Evolutionary conservation across 2,113 vertebrate genomes (phyloP).

Genomic region (Dromaius novaehollandiae): DNA sequence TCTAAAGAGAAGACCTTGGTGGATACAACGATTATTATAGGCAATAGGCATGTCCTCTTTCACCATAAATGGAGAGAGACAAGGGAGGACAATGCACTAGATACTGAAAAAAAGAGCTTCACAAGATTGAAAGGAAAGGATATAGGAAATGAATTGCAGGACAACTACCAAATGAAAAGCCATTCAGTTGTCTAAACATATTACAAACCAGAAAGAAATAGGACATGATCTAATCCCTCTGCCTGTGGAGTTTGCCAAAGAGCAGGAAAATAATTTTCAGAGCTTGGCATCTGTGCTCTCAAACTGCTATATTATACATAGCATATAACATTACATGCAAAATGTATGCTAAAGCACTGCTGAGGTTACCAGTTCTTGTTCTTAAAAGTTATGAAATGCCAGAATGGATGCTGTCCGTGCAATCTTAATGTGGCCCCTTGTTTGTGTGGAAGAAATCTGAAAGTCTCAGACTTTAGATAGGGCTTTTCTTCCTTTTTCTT

Average conservation of each 20-base stretch:
- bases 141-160: slow-evolving; percentile 24
- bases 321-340: not conserved
- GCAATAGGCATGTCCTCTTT: not conserved
- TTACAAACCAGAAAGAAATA: slow-evolving; percentile 20
- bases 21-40: not conserved
- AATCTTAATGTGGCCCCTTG: not conserved
- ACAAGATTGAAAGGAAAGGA: not conserved
- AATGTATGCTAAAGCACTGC: not conserved
- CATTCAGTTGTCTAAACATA: slow-evolving; percentile 40
- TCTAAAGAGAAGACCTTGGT: not conserved
- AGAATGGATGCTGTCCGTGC: not conserved
- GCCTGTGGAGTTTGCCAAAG: slow-evolving; percentile 1
- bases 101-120: not conserved
- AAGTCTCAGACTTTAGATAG: not conserved
- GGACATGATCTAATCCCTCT: slow-evolving; percentile 11
- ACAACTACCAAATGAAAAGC: slow-evolving; percentile 22
- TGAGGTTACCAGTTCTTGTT: not conserved
- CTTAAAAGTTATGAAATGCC: not conserved
- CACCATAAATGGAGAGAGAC: not conserved
- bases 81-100: not conserved
- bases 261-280: not conserved
- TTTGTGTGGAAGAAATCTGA: not conserved
- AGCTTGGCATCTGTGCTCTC: not conserved
- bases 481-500: rapidly evolving
- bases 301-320: not conserved